Base-by-base conservation (phyloP, 92 coral and sea anemone genomes). In the Hydrozoanthus gracilis region DNA sequence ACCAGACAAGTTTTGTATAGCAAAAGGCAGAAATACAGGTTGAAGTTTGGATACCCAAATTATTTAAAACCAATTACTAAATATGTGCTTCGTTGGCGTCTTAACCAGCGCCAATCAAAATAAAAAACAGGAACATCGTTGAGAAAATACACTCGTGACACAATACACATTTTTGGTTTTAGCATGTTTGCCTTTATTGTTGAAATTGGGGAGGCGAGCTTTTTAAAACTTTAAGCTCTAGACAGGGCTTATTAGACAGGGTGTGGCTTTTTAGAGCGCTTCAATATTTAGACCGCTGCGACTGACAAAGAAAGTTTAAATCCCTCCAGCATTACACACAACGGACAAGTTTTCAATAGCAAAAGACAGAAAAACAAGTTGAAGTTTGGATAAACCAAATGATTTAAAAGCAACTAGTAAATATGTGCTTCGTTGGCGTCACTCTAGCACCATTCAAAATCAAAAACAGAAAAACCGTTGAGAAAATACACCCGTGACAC, bases 171-270 rank as follows among this genome's bases (percentile, higher is more conserved):
- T 58, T 4, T 58, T 14, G 65, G 65, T 58, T 58, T 58, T 58
- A 58, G 4, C 65, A 4, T 58, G 14, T 58, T 58, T 58, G 65
- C 65, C 65, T 58, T 58, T 58, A 58, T 58, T 58, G 65, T 58
- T 14, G 65, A 58, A 58, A 58, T 58, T 14, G 65, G 65, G 65
- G 65, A 58, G 65, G 65, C 65, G 65, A 58, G 65, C 65, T 58
- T 58, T 58, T 58, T 27, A 27, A 27, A 27, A 27, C 39, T 27
- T 27, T 0, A 27, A 27, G 39, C 39, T 2, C 39, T 27, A 27
- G 39, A 27, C 39, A 27, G 39, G 39, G 39, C 39, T 27, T 27
- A 27, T 27, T 27, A 27, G 39, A 27, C 39, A 27, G 39, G 39
- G 2, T 2, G 39, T 27, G 39, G 39, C 39, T 27, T 27, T 27